These are phyloP conservation scores for Pluvialis apricaria DNA, from an alignment of 2,113 vertebrate species.

Conservation along the genomic window DNA sequence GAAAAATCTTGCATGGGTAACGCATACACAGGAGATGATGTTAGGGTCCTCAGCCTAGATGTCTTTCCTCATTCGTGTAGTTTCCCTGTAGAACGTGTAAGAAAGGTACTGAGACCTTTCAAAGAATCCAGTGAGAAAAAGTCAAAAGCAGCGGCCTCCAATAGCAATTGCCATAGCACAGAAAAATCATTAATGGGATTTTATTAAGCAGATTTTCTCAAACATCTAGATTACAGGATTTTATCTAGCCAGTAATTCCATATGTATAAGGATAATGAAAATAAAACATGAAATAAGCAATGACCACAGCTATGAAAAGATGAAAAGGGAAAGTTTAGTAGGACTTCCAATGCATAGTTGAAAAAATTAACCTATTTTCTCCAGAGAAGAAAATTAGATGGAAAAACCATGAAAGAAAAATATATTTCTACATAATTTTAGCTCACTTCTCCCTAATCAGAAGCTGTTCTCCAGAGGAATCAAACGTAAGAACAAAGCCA, in stretches of 20 bases:
- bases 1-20: neutral
- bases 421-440: neutral
- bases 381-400: neutral
- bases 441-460: neutral
- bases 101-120: neutral
- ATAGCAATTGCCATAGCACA: neutral
- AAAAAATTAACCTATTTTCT: neutral
- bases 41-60: neutral
- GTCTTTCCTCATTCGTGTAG: neutral
- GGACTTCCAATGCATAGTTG: neutral
- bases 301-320: neutral
- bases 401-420: neutral
- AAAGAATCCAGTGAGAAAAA: neutral
- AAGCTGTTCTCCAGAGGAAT: neutral
- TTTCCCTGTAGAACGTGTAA: neutral
- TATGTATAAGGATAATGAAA: neutral
- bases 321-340: neutral
- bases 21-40: neutral
- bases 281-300: neutral
- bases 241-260: neutral
- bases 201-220: neutral
- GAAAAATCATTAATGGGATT: neutral
- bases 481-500: neutral
- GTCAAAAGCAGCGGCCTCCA: neutral
- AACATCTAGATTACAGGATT: neutral